phyloP scores from a whole-genome alignment of 2,797 vertebrate species.

The Schizopygopsis pylzovi region DNA sequence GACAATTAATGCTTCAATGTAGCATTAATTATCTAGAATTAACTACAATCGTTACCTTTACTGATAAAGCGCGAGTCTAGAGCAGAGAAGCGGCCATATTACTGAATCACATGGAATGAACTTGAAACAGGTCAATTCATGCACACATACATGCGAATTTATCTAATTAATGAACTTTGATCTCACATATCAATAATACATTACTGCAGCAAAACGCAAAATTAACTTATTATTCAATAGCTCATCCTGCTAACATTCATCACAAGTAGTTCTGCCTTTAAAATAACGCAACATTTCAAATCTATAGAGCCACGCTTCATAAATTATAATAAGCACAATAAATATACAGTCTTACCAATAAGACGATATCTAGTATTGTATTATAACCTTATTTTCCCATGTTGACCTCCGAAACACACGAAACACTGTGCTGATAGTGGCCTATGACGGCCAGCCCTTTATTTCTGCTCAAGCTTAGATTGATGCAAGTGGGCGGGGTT shows the following conservation, averaged over 20 bases:
- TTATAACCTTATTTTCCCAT: conserved; percentile 11
- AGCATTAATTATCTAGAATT: not conserved
- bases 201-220: not conserved
- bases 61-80: not conserved
- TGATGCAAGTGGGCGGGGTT: conserved; percentile 5
- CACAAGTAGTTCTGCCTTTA: not conserved
- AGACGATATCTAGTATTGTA: not conserved
- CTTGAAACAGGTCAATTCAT: not conserved
- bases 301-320: not conserved
- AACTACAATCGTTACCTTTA: not conserved
- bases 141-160: not conserved
- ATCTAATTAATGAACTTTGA: not conserved
- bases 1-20: not conserved
- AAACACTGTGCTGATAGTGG: not conserved
- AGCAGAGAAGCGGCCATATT: not conserved
- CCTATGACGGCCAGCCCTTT: not conserved
- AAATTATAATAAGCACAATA: not conserved
- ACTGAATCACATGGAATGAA: not conserved
- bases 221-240: no score
- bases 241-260: conserved; percentile 3
- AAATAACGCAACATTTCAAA: not conserved
- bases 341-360: conserved; percentile 38
- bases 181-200: not conserved
- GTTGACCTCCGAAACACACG: not conserved
- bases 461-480: not conserved